Evolutionary conservation across 2,797 vertebrate species (phyloP), one percentile per base, ranked within the genome.

Genomic region (Poeciliopsis turneri): DNA sequence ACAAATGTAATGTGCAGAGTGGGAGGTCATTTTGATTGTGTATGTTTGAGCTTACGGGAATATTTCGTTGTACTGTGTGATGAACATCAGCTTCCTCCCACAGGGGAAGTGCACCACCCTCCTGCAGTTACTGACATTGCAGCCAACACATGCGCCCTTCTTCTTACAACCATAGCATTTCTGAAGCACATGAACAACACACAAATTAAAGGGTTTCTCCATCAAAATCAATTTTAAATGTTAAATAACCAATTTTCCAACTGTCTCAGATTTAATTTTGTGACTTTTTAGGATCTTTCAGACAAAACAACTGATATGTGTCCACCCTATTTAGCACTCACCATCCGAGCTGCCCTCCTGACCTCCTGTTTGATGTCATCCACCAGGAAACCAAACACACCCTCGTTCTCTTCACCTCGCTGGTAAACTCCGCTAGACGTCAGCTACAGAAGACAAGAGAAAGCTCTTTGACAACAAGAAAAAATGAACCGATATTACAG

Each of bases 351-450:
- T 33, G 98, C 96, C 88, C 98, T 95, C 5, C 92, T 94, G 43
- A 95, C 85, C 94, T 99, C 98, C 91, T 94, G 96, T 84, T 89
- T 96, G 88, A 99, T 98, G 90, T 99, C 98, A 1, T 94, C 89
- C 61, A 97, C 92, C 79, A 99, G 95, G 94, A 99, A 99, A 39
- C 98, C 98, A 81, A 97, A 95, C 51, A 99, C 87, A 41, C 97
- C 98, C 92, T 99, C 97, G 72, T 93, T 76, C 82, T 99, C 97
- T 87, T 96, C 74, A 25, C 98, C 98, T 69, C 96, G 96, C 88
- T 99, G 98, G 95, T 97, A 99, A 85, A 99, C 95, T n/a, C 98
- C 98, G 94, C 97, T 97, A 68, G 98, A 97, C 86, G 97, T 97
- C 86, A 99, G 92, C 98, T 99, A 92, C 9, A 41, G 70, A 41